A percentile compares a stretch with the other conserved stretches of the same genome.
Evolutionary conservation across 2,888 invertebrate genomes (phyloP).

Genomic region (Drosophila infuscata): DNA sequence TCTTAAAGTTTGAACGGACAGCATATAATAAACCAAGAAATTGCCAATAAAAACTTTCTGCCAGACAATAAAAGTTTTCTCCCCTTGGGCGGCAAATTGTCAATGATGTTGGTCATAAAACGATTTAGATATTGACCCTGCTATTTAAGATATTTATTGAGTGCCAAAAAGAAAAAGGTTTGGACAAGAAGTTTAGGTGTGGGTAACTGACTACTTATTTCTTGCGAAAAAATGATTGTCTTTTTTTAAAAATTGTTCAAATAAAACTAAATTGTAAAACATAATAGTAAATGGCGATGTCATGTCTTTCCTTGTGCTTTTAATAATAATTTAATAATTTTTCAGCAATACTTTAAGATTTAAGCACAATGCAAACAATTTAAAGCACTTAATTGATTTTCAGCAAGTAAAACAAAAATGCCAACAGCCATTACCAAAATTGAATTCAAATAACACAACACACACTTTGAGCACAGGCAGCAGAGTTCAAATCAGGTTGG

Average conservation of each 20-base stretch:
- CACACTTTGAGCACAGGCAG: conserved; percentile 11
- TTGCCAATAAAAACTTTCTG: conserved; percentile 44
- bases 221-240: neutral
- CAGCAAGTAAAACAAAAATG: conserved; percentile 40
- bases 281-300: neutral
- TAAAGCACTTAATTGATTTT: conserved; percentile 73
- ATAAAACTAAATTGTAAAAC: neutral
- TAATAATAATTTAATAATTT: neutral
- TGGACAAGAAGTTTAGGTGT: neutral
- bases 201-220: neutral
- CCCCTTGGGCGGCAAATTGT: conserved; percentile 52
- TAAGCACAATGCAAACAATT: conserved; percentile 22
- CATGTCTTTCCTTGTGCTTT: too few relatives aligned
- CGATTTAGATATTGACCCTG: conserved; percentile 64
- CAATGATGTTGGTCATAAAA: conserved; percentile 62
- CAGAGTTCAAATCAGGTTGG: conserved; percentile 35
- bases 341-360: conserved; percentile 4
- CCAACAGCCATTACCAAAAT: conserved; percentile 57
- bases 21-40: conserved; percentile 7
- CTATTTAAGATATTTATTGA: conserved; percentile 23
- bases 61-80: conserved; percentile 49
- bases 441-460: conserved; percentile 51
- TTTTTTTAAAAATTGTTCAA: neutral
- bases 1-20: conserved; percentile 23
- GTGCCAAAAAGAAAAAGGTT: conserved; percentile 5